Base-by-base conservation (phyloP, 2,113 vertebrate genomes). In the Chaetura pelagica region DNA sequence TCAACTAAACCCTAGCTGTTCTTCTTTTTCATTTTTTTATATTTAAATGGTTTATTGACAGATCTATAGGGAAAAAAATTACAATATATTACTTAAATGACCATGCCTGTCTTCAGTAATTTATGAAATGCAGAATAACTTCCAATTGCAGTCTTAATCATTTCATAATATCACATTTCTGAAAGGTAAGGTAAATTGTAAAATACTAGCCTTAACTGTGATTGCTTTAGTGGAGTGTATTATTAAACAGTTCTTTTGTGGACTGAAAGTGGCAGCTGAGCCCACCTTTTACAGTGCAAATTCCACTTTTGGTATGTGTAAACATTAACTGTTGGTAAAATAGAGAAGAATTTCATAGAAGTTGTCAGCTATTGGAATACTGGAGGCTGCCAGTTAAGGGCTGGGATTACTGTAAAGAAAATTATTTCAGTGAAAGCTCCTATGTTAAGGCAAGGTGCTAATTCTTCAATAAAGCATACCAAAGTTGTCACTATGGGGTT, bases 261-360 rank as follows among this genome's bases (percentile, higher is more conserved):
- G 74, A 24, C 61, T 72, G 52, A 71, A 80, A 52, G 12, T 84
- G 74, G 86, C 72, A 76, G 64, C 87, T 54, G 13, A 62, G 63
- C 79, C 59, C 83, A 8, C 48, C 40, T 76, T 59, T 59, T 62
- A n/a, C 24, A 34, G 87, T 78, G 72, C 89, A 90, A 86, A 90
- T 93, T 90, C 93, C 79, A 72, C 64, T 92, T 79, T 29, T 48
- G 74, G 67, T 74, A 34, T 38, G 21, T 88, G 82, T 88, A 91
- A 96, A 95, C 62, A 40, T 94, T 76, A 88, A 78, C 26, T 22
- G 15, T 61, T 29, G 52, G 42, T 77, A 91, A 90, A 96, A 61
- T 15, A 69, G 16, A 46, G 21, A 72, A 40, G 46, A 54, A 63
- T 61, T 74, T 42, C 40, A 13, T 42, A 42, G 40, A 42, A 42